A percentile compares a stretch with the other conserved stretches of the same genome.
These are phyloP conservation scores for Cephus cinctus DNA, from an alignment of 1,140 invertebrate species.

Conservation along the genomic window DNA sequence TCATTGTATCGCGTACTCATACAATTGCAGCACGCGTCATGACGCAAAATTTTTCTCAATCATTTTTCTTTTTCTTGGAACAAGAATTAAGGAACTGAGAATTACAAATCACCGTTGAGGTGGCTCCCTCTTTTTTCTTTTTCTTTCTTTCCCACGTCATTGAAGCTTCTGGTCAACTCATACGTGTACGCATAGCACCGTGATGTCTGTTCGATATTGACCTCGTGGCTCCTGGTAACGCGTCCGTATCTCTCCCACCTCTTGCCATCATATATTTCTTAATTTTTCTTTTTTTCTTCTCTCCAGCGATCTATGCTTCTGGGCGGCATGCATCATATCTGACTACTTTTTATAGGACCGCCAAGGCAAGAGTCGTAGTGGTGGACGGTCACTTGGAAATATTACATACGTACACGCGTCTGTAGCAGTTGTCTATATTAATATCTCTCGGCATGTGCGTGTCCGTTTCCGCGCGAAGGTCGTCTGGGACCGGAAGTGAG, in stretches of 20 bases:
- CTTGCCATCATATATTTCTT: conserved; percentile 2
- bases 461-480: conserved; percentile 49
- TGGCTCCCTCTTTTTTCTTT: no score
- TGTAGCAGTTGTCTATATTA: conserved; percentile 22
- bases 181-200: no score
- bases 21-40: no score
- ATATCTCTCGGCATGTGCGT: conserved; percentile 37
- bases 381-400: conserved; percentile 8
- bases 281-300: not conserved
- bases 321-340: conserved; percentile 13
- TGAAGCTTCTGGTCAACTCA: no score
- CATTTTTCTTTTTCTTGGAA: no score
- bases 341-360: conserved; percentile 18
- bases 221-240: no score
- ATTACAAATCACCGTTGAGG: no score
- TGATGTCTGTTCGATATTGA: no score
- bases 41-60: no score
- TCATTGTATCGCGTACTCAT: no score
- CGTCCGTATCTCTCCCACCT: conserved; percentile 17
- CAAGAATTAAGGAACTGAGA: no score
- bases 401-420: conserved; percentile 11
- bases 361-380: conserved; percentile 15
- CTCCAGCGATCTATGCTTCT: not conserved
- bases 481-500: conserved; percentile 50
- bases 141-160: no score